Base-by-base conservation (phyloP, 2,113 vertebrate genomes). In the Oophaga pumilio region DNA sequence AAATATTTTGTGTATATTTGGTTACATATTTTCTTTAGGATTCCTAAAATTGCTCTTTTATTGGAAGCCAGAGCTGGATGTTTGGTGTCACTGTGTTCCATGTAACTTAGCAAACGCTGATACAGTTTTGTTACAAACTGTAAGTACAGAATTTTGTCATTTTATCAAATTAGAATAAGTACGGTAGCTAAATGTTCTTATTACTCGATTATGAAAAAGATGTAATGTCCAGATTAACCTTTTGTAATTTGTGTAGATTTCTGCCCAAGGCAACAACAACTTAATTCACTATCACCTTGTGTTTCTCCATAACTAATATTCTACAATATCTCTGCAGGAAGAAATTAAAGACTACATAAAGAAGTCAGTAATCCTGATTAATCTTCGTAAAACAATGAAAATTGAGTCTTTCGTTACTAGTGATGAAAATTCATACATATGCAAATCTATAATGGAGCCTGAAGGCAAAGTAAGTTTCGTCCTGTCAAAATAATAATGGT, bases 331-430 rank as follows among this genome's bases (percentile, higher is more conserved):
- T 85, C 77, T 77, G 20, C 66, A 95, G 94, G 94, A 94, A 88
- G 92, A 94, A 84, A 92, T 93, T 89, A 90, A 92, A 82, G 93
- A 74, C 43, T 93, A 92, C 6, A 90, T 50, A 0, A 24, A 73
- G 62, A 95, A 95, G 90, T 92, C 91, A n/a, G 91, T 95, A 73
- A 88, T 88, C 56, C 91, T 82, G 82, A 90, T 94, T 33, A 87
- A 90, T 83, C 28, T 88, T 53, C 85, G 66, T 22, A 76, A 86
- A n/a, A 18, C 71, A 28, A 89, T 26, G 56, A 85, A 89, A 15
- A 59, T 76, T 10, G 87, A 62, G 28, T 59, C 76, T 18, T 50
- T 14, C 11, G 13, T 93, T 0, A 74, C 93, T 26, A 57, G 89
- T 68, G 93, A 94, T 56, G 43, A 14, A 22, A 91, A 91, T 12